Percentiles rank a stretch among this genome's conserved stretches.
phyloP scores from a whole-genome alignment of 2,797 vertebrate genomes.

The Sebastes itinus region DNA sequence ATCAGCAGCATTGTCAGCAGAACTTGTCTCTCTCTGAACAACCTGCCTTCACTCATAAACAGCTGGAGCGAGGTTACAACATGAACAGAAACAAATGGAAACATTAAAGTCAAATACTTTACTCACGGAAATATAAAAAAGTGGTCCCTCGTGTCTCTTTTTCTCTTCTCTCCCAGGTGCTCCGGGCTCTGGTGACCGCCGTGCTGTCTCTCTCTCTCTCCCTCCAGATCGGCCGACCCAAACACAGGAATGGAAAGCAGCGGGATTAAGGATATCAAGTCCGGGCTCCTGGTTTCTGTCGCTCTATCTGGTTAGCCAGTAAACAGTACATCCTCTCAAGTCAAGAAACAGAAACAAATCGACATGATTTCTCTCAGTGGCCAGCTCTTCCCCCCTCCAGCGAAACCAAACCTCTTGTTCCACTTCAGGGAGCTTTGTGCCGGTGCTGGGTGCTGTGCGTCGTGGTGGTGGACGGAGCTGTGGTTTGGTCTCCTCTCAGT shows the following conservation, averaged over 20 bases:
- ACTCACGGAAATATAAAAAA: slow-evolving; percentile 59
- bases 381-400: background rate
- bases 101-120: slow-evolving; percentile 3
- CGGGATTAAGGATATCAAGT: slow-evolving; percentile 46
- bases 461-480: slow-evolving; percentile 30
- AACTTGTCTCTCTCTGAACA: slow-evolving; percentile 41
- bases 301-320: slow-evolving; percentile 44
- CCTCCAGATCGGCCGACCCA: slow-evolving; percentile 25
- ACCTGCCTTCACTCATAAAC: background rate
- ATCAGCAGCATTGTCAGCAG: background rate
- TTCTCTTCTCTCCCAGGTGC: background rate
- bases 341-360: background rate
- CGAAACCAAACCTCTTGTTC: background rate
- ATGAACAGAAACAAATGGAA: background rate
- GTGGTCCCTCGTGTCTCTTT: background rate
- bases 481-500: slow-evolving; percentile 14
- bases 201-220: slow-evolving; percentile 1
- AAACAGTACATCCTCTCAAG: slow-evolving; percentile 56
- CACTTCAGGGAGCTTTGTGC: slow-evolving; percentile 26
- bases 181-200: background rate
- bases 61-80: background rate
- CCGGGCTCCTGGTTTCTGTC: slow-evolving; percentile 30
- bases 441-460: slow-evolving; percentile 35
- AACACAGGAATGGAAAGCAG: slow-evolving; percentile 30
- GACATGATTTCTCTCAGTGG: background rate